These are phyloP conservation scores for Chelon labrosus DNA, from an alignment of 2,797 vertebrate species.

Conservation along the genomic window DNA sequence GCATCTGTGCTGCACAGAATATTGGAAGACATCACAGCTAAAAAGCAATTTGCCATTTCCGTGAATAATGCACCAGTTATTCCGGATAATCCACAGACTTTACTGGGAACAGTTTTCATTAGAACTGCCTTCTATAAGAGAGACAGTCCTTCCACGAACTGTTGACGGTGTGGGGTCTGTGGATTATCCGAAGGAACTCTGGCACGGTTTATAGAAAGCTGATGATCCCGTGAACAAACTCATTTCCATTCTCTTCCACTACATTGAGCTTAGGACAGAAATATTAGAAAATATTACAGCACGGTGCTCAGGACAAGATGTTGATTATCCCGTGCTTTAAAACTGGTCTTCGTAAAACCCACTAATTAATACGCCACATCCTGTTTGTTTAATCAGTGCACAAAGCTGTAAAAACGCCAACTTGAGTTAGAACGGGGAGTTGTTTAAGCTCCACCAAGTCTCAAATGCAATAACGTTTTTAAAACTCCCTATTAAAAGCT, in stretches of 20 bases:
- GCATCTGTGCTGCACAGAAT: neutral
- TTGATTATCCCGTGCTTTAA: neutral
- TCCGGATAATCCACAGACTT: constrained; percentile 1
- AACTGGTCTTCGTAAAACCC: neutral
- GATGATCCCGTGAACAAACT: neutral
- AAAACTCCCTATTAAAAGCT: too few species aligned
- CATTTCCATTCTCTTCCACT: neutral
- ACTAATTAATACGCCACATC: neutral
- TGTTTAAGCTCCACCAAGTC: neutral
- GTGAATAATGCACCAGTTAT: neutral
- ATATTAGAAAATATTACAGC: neutral
- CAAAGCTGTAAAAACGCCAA: neutral
- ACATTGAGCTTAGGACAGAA: neutral
- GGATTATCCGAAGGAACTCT: constrained; percentile 16
- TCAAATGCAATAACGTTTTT: neutral
- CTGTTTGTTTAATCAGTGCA: too few species aligned
- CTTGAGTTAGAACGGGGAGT: neutral
- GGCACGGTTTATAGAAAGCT: neutral
- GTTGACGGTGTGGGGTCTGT: constrained; percentile 8
- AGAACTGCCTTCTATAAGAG: neutral
- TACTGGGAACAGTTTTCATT: constrained; percentile 20
- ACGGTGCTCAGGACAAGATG: too few species aligned
- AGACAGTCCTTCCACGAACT: neutral
- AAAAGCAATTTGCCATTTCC: neutral
- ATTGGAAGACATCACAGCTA: neutral